Conservation (phyloP, 2,888 invertebrate genomes). For the Sarcophaga rosellei region DNA sequence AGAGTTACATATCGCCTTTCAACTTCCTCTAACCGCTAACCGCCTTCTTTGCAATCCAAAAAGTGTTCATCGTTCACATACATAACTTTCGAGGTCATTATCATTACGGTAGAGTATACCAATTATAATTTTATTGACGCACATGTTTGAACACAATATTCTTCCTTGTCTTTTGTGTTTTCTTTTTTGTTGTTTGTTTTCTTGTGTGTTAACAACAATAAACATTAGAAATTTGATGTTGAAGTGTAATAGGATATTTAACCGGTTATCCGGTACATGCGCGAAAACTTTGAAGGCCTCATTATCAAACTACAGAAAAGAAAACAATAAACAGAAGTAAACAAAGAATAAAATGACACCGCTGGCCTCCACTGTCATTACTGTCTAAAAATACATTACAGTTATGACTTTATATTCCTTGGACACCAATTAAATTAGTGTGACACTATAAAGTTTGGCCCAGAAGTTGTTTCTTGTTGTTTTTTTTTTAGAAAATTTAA, state of each 20-base stretch:
- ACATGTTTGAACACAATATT: background rate
- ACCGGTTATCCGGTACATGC: constrained; percentile 6
- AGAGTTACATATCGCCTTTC: background rate
- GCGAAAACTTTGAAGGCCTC: background rate
- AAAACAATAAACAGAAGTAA: background rate
- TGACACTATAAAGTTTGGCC: no score
- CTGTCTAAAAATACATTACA: no score
- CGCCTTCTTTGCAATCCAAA: background rate
- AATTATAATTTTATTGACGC: constrained; percentile 44
- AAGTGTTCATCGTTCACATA: background rate
- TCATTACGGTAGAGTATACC: constrained; percentile 36
- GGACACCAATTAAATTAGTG: no score
- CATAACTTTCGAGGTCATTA: constrained; percentile 24
- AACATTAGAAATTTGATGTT: background rate
- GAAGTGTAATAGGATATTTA: background rate
- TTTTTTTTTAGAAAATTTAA: no score
- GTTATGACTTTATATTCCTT: no score
- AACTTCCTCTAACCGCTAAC: background rate
- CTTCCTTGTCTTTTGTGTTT: background rate
- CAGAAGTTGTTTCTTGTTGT: no score
- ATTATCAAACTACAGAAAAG: constrained; percentile 1
- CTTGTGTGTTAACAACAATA: background rate
- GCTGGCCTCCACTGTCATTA: no score
- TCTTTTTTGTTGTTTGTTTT: background rate
- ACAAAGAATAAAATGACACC: background rate